A percentile compares a stretch with the other conserved stretches of the same genome.
Evolutionary conservation across 1,140 invertebrate genomes (phyloP).

Genomic region (Anoplophora glabripennis): DNA sequence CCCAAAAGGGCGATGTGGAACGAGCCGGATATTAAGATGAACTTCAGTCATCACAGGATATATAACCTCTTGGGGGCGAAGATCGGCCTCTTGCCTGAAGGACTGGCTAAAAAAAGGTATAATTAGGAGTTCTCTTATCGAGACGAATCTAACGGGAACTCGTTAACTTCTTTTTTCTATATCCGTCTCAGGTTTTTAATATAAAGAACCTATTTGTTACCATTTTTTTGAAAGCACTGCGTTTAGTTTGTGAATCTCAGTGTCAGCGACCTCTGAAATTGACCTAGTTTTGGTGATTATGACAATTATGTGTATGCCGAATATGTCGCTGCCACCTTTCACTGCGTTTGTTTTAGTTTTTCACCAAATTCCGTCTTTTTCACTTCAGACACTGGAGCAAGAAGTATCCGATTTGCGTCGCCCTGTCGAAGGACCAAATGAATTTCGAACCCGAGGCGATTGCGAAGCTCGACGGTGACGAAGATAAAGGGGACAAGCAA

Average conservation of each 20-base stretch:
- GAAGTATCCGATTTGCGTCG: conserved; percentile 85
- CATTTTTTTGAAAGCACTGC: too few species aligned
- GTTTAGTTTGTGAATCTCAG: too few species aligned
- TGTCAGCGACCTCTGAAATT: too few species aligned
- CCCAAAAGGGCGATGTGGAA: conserved; percentile 84
- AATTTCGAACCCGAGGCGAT: conserved; percentile 32
- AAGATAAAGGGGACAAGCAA: conserved; percentile 19
- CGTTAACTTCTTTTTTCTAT: too few species aligned
- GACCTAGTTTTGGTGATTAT: too few species aligned
- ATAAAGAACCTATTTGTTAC: too few species aligned
- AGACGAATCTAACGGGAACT: too few species aligned
- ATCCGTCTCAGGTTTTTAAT: too few species aligned
- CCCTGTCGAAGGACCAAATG: conserved; percentile 45
- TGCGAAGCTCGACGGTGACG: conserved; percentile 22
- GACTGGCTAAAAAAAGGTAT: conserved; percentile 73
- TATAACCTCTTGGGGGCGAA: conserved; percentile 70
- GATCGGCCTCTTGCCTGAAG: conserved; percentile 68
- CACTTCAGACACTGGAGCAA: conserved; percentile 78
- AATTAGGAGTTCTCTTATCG: conserved; percentile 7
- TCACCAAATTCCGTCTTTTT: too few species aligned
- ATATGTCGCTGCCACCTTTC: too few species aligned
- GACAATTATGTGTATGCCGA: too few species aligned
- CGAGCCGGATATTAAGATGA: conserved; percentile 66
- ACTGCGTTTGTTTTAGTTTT: background rate
- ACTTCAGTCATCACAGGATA: conserved; percentile 72